Evolutionary conservation across 2,797 vertebrate species (phyloP), one percentile per base, ranked within the genome.

Genomic region (Leucoraja ocellata): DNA sequence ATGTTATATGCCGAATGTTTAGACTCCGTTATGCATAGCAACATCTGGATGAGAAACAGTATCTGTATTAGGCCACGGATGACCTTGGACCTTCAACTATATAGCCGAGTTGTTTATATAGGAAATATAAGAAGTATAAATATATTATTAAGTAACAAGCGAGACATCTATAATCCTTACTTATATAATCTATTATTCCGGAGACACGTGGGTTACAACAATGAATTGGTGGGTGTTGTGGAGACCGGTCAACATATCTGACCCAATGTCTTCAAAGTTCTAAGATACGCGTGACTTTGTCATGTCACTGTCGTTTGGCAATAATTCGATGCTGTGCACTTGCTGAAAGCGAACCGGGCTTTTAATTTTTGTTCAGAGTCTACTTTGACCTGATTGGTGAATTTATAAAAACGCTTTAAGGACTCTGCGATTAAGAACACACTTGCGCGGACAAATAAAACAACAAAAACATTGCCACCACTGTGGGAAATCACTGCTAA

Each of bases 381-480:
- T 97, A 96, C 96, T 96, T 97, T 97, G 97, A 97, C 97, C 94
- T 95, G 94, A 95, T 95, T 94, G 80, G 95, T 95, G 95, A 96
- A 97, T 97, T 97, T 96, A 94, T 97, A 32, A 97, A 97, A 97
- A 97, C 97, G 97, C 97, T 2, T 97, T 95, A 93, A 95, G 96
- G 96, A 97, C 95, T 5, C 94, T 95, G 95, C 96, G 96, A 96
- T 96, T 96, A 96, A 95, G 96, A 95, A 96, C 95, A 93, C 6
- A 93, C 94, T 94, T 97, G 97, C 97, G 96, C 96, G 18, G 21
- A 96, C 97, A 97, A 97, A 95, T 95, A 96, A 95, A 95, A 95
- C 95, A 96, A 96, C 96, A 94, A 93, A 95, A 94, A 95, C 95
- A 95, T 94, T 95, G 95, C 95, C 94, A 95, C 96, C 96, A 95